phyloP scores from a whole-genome alignment of 2,113 vertebrate species.

The Empidonax traillii region DNA sequence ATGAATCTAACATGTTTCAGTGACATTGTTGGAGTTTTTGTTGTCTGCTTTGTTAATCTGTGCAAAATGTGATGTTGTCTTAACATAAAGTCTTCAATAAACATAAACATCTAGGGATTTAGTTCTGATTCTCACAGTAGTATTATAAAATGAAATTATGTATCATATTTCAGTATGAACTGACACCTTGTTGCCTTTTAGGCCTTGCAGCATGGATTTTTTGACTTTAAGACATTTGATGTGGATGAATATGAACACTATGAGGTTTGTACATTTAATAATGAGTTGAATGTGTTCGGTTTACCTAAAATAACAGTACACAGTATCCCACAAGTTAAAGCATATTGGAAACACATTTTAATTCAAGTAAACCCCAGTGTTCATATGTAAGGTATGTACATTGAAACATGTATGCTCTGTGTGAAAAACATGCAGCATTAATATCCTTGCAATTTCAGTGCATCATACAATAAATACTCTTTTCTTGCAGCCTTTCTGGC shows the following conservation, averaged over 20 bases:
- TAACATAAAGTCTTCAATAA: background rate
- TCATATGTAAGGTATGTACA: background rate
- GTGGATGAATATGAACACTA: constrained; percentile 98
- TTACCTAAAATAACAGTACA: background rate
- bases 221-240: constrained; percentile 95
- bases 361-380: background rate
- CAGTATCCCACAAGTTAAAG: background rate
- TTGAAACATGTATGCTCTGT: background rate
- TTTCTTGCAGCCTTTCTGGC: background rate
- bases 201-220: constrained; percentile 94
- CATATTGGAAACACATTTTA: background rate
- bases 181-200: constrained; percentile 73
- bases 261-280: constrained; percentile 83
- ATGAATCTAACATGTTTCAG: background rate
- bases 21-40: background rate
- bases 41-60: constrained; percentile 3
- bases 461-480: background rate
- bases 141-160: background rate
- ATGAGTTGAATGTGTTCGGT: background rate
- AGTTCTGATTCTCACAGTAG: background rate
- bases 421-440: background rate
- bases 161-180: constrained; percentile 5
- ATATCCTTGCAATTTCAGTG: background rate
- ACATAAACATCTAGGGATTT: background rate
- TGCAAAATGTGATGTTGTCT: constrained; percentile 3